These are phyloP conservation scores for Acanthosepion pharaonis DNA, from an alignment of 2,888 invertebrate species.

Conservation along the genomic window DNA sequence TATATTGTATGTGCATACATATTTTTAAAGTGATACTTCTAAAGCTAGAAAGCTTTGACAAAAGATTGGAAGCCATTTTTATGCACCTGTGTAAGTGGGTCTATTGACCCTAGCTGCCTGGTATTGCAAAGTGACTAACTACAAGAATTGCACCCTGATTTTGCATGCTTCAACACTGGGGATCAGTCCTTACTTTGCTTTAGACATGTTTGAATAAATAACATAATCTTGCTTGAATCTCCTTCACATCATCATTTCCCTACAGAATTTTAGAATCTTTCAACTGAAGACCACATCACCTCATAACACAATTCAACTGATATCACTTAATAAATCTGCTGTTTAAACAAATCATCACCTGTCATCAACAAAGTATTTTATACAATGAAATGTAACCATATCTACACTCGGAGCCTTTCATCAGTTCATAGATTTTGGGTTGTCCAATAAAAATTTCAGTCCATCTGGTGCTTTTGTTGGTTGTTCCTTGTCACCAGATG, in stretches of 20 bases:
- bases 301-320: neutral
- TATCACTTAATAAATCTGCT: neutral
- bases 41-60: neutral
- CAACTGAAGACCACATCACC: neutral
- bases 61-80: neutral
- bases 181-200: neutral
- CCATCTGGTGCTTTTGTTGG: no score
- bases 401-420: neutral
- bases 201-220: neutral
- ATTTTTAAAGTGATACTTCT: neutral
- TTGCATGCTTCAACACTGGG: neutral
- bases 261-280: neutral
- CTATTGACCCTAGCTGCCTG: conserved; percentile 20
- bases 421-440: neutral
- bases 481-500: neutral
- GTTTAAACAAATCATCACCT: neutral
- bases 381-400: neutral
- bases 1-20: neutral
- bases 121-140: conserved; percentile 33
- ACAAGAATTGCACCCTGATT: neutral
- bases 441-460: no score
- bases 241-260: neutral
- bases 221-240: neutral
- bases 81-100: neutral
- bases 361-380: neutral